Conservation (phyloP, 2,888 invertebrate genomes). For the Melolontha melolontha region DNA sequence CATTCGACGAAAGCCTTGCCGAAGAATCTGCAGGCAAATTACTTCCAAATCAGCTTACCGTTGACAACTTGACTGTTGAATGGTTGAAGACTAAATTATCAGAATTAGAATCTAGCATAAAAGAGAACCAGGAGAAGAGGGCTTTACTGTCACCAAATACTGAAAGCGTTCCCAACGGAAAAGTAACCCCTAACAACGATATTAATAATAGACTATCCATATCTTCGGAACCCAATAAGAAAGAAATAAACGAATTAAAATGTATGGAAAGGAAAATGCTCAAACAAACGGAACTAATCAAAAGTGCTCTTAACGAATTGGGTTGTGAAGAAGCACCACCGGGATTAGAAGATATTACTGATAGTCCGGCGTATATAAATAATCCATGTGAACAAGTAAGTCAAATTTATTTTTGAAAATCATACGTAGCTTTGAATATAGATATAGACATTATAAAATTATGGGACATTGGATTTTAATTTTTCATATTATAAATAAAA, state of each 20-base stretch:
- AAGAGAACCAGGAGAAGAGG: constrained; percentile 80
- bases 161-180: constrained; percentile 59
- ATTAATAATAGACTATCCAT: constrained; percentile 53
- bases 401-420: not conserved
- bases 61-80: constrained; percentile 93
- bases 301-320: constrained; percentile 85
- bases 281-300: constrained; percentile 85
- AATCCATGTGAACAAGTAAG: constrained; percentile 75
- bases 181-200: constrained; percentile 57
- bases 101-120: constrained; percentile 83
- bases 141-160: constrained; percentile 53
- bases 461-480: not conserved
- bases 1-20: constrained; percentile 88
- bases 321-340: constrained; percentile 90
- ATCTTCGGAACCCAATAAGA: constrained; percentile 61
- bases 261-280: constrained; percentile 87
- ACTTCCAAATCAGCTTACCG: constrained; percentile 87
- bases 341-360: constrained; percentile 79
- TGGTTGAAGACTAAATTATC: constrained; percentile 84
- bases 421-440: too few relatives aligned
- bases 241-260: constrained; percentile 83
- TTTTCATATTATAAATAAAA: not conserved
- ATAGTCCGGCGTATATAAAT: constrained; percentile 74
- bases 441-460: too few relatives aligned
- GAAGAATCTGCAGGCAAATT: constrained; percentile 90